phyloP scores from a whole-genome alignment of 1,140 invertebrate genomes.

The Pseudoatta argentina region DNA sequence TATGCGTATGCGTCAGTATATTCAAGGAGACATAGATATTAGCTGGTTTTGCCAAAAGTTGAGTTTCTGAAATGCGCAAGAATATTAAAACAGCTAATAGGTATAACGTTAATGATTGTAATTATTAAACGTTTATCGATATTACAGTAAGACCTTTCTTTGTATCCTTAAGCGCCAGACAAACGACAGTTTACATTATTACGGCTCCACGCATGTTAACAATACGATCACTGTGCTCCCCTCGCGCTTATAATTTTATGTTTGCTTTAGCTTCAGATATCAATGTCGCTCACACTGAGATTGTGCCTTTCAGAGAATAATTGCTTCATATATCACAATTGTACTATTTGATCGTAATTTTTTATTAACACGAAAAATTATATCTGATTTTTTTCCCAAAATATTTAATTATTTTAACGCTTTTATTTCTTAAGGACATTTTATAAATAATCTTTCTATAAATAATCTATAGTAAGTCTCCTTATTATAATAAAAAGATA shows the following conservation, averaged over 20 bases:
- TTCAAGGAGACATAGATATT: neutral
- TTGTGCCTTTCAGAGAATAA: neutral
- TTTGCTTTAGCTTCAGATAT: constrained; percentile 22
- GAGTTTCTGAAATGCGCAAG: constrained; percentile 6
- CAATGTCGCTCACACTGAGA: constrained; percentile 25
- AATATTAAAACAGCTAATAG: constrained; percentile 21
- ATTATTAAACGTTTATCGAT: constrained; percentile 54
- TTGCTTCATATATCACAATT: neutral
- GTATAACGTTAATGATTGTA: constrained; percentile 19
- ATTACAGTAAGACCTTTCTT: constrained; percentile 62
- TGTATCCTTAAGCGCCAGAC: constrained; percentile 63
- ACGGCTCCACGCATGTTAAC: constrained; percentile 57
- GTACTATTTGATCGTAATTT: neutral
- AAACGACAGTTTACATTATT: constrained; percentile 63
- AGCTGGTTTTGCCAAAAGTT: neutral
- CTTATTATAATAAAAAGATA: neutral
- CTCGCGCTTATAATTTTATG: constrained; percentile 39
- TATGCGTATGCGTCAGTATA: neutral
- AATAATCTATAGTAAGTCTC: too few species aligned
- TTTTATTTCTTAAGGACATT: neutral
- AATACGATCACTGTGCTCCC: constrained; percentile 66
- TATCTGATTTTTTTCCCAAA: neutral
- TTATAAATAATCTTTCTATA: neutral
- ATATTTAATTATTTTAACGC: neutral
- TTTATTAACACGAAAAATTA: neutral